Evolutionary conservation across 2,888 invertebrate genomes (phyloP), one percentile per base, ranked within the genome.

Genomic region (Tetragonula carbonaria): DNA sequence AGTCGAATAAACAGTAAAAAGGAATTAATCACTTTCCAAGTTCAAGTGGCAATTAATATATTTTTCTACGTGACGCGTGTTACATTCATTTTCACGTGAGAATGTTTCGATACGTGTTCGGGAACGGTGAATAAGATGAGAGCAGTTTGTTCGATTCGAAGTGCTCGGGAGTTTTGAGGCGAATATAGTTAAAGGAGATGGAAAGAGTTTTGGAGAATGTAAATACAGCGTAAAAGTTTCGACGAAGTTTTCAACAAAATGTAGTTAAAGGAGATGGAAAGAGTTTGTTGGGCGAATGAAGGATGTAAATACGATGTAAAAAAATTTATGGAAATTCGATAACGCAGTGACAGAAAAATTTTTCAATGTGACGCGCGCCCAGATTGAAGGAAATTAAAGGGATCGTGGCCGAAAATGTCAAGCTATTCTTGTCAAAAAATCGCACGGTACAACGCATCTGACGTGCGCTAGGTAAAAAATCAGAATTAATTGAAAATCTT

Each of bases 361-460:
- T 55, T 14, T 2, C 16, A 23, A 1, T 2, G 33, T 33, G 50
- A 66, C 53, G 23, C 53, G 16, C 4, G 38, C 8, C 8, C 21
- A 21, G 45, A 55, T 45, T 23, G 53, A 45, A 16, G 23, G 4
- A 45, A 72, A 78, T 78, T 65, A 45, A 16, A 16, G 4, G 13
- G n/a, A 11, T 4, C 13, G n/a, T 16, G 51, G n/a, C 0, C 45
- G 21, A 21, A n/a, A 70, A 62, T 38, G 70, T 62, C 45, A 28
- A 57, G 21, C 53, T 18, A 62, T 65, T 62, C 45, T 23, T 65
- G 23, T 23, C 45, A n/a, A 70, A 75, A 70, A n/a, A 63, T 28
- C 57, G 45, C 53, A 68, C 68, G 74, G 1, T 16, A 63, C 70
- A 68, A 57, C n/a, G n/a, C 14, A 13, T n/a, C n/a, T 4, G 8